Base-by-base conservation (phyloP, 2,888 invertebrate genomes). In the Sphecodes monilicornis region DNA sequence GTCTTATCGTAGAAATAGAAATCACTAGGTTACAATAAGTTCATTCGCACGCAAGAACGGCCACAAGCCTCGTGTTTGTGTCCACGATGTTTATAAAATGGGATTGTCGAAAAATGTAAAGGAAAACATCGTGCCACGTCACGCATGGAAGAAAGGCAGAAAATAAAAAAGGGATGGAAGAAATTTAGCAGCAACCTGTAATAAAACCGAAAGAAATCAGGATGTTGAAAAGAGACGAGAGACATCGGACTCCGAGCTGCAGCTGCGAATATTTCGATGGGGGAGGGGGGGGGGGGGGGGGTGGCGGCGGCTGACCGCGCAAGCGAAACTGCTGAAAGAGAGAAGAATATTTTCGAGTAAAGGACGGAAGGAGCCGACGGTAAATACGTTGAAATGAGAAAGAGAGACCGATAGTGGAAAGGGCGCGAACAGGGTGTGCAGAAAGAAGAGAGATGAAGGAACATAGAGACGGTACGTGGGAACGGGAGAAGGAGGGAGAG, bases 191-290 rank as follows among this genome's bases (percentile, higher is more conserved):
- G 46, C 64, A 22, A 64, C 26, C 50, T 22, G 54, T 36, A 72
- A 84, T 41, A 26, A 41, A 72, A 57, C 22, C 29, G 39, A 36
- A 43, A 18, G 6, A 54, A 64, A 50, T 46, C 57, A 50, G 46
- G 57, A 46, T 46, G 64, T 57, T 26, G 57, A 60, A 36, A 76
- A 46, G 43, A 32, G 50, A 36, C n/a, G n/a, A 39, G 69, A 39
- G 39, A 36, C 57, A 68, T 41, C 36, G 72, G 72, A 32, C 57
- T 74, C 13, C n/a, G 39, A 41, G 41, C 43, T 57, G 85, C 85
- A 86, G 85, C 80, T 86, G 85, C 80, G 72, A 76, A 78, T 80
- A 66, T 85, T 66, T 54, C 60, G 60, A 29, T 1, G n/a, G 29
- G 6, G 22, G 18, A 16, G 1, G 50, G 54, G 57, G 36, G 60